Base-by-base conservation (phyloP, 2,888 invertebrate species). In the Drosophila dives region DNA sequence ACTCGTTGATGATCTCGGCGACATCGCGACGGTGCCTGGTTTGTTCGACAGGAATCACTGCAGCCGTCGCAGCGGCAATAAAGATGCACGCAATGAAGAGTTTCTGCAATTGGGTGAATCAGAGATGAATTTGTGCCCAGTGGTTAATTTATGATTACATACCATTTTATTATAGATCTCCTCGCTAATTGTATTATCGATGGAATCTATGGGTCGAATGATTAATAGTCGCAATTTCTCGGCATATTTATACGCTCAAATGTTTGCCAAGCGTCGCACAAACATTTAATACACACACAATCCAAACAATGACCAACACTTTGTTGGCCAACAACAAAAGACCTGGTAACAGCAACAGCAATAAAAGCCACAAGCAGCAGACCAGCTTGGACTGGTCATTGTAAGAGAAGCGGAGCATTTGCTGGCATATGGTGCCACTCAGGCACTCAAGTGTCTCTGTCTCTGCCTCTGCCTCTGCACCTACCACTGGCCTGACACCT, bases 191-290 rank as follows among this genome's bases (percentile, higher is more conserved):
- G 83, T 82, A 77, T 70, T 85, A 75, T 76, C 77, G 85, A 75
- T 91, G 91, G 89, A 91, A 79, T 86, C 91, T 91, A 87, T 83
- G 79, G 77, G 80, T 79, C 85, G 90, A 90, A 90, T 91, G 90
- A 90, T 91, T 86, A 89, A 76, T 78, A 78, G 82, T 75, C 75
- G 80, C 89, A 82, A 86, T 85, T 86, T 87, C 81, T 82, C 77
- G 77, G 79, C 75, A 83, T 91, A 90, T 90, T 89, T 89, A 90
- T 90, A 91, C 83, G 75, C 75, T 86, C 64, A 49, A 83, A 86
- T 90, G 82, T 90, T 83, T 90, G 87, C 78, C 55, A 50, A 56
- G 68, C 72, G 48, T 42, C 62, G 65, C 65, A 34, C 50, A 67
- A 56, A 69, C 45, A 45, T 45, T 23, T 8, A 42, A 45, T 15